phyloP scores from a whole-genome alignment of 2,888 invertebrate genomes.

The Cataglyphis altisquamis region DNA sequence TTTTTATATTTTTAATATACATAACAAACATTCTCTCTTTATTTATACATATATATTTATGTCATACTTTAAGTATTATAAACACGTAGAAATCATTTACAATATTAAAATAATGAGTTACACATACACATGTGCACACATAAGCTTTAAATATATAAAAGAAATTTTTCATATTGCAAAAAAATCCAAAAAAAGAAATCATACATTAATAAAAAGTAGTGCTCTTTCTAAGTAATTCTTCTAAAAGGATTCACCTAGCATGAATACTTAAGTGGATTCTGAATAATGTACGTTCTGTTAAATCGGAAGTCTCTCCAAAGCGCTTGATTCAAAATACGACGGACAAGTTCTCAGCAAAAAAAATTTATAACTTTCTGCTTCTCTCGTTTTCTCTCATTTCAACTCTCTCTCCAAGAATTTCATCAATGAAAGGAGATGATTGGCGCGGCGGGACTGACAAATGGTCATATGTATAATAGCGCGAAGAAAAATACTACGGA shows the following conservation, averaged over 20 bases:
- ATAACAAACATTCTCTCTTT: background rate
- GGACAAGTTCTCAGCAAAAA: slow-evolving; percentile 71
- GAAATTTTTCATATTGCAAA: background rate
- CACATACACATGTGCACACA: background rate
- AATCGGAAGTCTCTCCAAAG: background rate
- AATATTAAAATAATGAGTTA: background rate
- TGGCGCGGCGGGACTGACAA: slow-evolving; percentile 67
- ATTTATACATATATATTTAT: background rate
- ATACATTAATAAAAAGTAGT: background rate
- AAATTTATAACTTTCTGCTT: slow-evolving; percentile 63
- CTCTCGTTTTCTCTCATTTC: background rate
- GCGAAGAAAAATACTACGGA: slow-evolving; percentile 66
- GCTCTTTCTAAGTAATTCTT: background rate
- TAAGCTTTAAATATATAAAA: background rate
- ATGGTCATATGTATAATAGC: slow-evolving; percentile 71
- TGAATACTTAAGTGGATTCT: slow-evolving; percentile 18
- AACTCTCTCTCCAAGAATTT: slow-evolving; percentile 59
- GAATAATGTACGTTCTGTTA: slow-evolving; percentile 23
- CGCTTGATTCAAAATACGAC: slow-evolving; percentile 57
- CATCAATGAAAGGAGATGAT: slow-evolving; percentile 69
- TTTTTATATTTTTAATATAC: background rate
- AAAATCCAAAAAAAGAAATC: background rate
- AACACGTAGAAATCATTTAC: background rate
- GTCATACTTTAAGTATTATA: background rate
- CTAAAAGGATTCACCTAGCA: background rate